Evolutionary conservation across 2,113 vertebrate species (phyloP).

Genomic region (Oreotrochilus melanogaster): DNA sequence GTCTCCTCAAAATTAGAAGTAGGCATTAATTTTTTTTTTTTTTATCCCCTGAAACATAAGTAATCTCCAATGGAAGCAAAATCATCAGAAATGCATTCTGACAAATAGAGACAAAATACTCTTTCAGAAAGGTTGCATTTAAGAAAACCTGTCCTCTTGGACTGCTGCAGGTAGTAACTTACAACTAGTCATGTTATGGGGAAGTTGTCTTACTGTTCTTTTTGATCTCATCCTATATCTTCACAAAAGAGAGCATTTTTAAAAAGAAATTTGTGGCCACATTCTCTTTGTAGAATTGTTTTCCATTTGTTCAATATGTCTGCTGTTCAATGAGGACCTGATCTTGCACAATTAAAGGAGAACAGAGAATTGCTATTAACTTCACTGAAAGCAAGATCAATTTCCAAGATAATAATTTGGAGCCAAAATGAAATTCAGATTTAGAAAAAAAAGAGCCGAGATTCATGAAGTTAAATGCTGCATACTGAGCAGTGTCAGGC

Average conservation of each 20-base stretch:
- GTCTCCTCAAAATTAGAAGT: not conserved
- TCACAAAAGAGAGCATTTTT: not conserved
- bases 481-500: not conserved
- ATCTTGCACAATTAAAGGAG: not conserved
- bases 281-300: not conserved
- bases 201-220: not conserved
- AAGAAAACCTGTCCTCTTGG: not conserved
- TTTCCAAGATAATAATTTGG: not conserved
- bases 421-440: not conserved
- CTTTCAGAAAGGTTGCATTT: not conserved
- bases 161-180: not conserved
- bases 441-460: not conserved
- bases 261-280: not conserved
- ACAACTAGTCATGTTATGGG: not conserved
- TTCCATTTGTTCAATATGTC: not conserved
- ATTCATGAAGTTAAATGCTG: not conserved
- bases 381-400: not conserved
- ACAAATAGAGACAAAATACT: not conserved
- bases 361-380: not conserved
- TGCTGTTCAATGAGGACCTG: not conserved
- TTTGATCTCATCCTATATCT: not conserved
- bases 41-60: not conserved
- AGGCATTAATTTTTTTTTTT: not conserved
- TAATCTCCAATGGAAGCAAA: not conserved
- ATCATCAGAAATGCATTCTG: not conserved